These are phyloP conservation scores for Eurytoma californica DNA, from an alignment of 2,888 invertebrate species.

Conservation along the genomic window DNA sequence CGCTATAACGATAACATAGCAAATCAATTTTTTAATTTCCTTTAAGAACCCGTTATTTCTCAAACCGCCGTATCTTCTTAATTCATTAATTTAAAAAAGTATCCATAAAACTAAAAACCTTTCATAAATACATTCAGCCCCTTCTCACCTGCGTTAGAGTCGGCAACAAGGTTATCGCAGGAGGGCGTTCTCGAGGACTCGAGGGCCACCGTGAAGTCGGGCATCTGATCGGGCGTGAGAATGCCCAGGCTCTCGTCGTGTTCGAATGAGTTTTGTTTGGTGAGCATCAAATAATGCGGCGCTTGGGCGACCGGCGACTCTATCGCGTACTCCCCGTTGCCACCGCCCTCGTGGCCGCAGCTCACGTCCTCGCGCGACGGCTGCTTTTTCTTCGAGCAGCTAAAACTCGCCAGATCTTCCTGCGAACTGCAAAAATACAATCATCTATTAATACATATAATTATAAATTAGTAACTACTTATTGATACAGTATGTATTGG, in stretches of 20 bases:
- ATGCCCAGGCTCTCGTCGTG: slow-evolving; percentile 90
- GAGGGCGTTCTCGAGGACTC: slow-evolving; percentile 82
- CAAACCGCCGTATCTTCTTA: no score
- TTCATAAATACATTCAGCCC: not conserved
- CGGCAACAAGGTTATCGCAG: slow-evolving; percentile 78
- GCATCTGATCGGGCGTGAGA: slow-evolving; percentile 91
- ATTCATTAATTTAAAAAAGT: no score
- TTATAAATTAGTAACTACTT: no score
- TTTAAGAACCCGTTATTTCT: no score
- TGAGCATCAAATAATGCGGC: slow-evolving; percentile 72
- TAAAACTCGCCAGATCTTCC: slow-evolving; percentile 37
- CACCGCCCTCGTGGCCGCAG: not conserved
- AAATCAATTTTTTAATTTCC: no score
- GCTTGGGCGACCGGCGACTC: slow-evolving; percentile 67
- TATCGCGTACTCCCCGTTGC: slow-evolving; percentile 80
- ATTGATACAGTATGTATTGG: no score
- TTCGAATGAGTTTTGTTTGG: slow-evolving; percentile 88
- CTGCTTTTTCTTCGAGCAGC: slow-evolving; percentile 39
- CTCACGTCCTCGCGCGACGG: slow-evolving; percentile 58
- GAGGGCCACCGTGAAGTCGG: slow-evolving; percentile 80
- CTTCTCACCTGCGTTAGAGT: slow-evolving; percentile 61
- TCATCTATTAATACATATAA: no score
- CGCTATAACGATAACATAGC: no score
- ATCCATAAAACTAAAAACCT: no score
- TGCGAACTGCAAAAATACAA: slow-evolving; percentile 41